Evolutionary conservation across 2,113 vertebrate species (phyloP).

Genomic region (Trichomycterus rosablanca): DNA sequence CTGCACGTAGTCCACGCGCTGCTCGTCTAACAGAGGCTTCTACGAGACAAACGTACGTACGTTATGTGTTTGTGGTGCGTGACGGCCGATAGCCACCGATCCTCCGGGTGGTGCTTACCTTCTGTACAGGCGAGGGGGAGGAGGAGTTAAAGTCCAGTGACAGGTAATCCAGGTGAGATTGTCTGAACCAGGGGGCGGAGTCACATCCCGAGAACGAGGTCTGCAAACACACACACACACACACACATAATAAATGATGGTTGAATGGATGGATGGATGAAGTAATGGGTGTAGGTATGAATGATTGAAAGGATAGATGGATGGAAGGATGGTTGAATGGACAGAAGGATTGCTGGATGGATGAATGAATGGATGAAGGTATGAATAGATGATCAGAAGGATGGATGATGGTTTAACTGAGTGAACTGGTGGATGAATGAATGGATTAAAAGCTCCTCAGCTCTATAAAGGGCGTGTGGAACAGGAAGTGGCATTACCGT

Average conservation of each 20-base stretch:
- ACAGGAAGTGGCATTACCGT: no score
- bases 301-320: not conserved
- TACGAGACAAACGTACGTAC: constrained; percentile 51
- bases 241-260: not conserved
- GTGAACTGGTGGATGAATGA: no score
- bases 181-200: constrained; percentile 66
- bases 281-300: not conserved
- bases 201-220: constrained; percentile 62
- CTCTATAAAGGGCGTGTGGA: no score
- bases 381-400: no score
- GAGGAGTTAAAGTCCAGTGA: constrained; percentile 92
- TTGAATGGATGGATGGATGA: no score
- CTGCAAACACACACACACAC: constrained; percentile 32
- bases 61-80: no score
- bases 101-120: no score
- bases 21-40: constrained; percentile 87
- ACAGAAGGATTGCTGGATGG: no score
- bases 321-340: not conserved
- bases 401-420: no score
- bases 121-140: constrained; percentile 84
- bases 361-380: no score
- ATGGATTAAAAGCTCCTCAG: no score
- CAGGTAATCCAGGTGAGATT: constrained; percentile 88
- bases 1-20: constrained; percentile 91
- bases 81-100: no score